phyloP scores from a whole-genome alignment of 2,113 vertebrate genomes.

The Abramis brama region DNA sequence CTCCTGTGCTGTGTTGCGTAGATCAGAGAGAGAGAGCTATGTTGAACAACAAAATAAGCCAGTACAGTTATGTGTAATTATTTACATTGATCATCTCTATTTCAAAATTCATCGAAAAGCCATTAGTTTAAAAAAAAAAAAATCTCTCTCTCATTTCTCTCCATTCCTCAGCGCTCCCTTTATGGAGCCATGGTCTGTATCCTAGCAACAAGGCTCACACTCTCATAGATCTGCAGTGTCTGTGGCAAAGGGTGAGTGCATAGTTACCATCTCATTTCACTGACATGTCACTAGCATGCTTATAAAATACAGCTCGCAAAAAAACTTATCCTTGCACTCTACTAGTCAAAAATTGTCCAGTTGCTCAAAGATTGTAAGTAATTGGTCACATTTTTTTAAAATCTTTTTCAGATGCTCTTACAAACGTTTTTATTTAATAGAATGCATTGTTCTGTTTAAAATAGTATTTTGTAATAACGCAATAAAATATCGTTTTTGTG shows the following conservation, averaged over 20 bases:
- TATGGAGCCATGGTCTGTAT: constrained; percentile 70
- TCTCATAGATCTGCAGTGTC: constrained; percentile 54
- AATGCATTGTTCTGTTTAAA: background rate
- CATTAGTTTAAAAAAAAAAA: constrained; percentile 42
- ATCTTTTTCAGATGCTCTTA: background rate
- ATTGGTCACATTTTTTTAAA: background rate
- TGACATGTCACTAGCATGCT: constrained; percentile 51
- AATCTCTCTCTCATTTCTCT: constrained; percentile 39
- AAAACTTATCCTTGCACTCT: constrained; percentile 27
- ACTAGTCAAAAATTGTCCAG: constrained; percentile 14
- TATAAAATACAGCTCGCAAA: constrained; percentile 52
- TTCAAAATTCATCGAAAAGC: constrained; percentile 51
- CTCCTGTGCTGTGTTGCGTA: background rate
- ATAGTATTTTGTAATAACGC: background rate
- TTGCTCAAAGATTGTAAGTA: background rate
- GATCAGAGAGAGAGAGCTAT: background rate
- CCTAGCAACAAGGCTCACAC: constrained; percentile 77
- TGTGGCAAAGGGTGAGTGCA: constrained; percentile 61
- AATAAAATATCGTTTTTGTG: background rate
- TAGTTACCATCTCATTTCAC: constrained; percentile 62
- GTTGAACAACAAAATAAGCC: constrained; percentile 3
- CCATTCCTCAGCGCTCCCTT: constrained; percentile 62
- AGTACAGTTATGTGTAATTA: constrained; percentile 48
- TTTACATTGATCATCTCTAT: constrained; percentile 59
- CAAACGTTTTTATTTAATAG: background rate